Evolutionary conservation across 2,797 vertebrate species (phyloP).

Genomic region (Cuniculus paca): DNA sequence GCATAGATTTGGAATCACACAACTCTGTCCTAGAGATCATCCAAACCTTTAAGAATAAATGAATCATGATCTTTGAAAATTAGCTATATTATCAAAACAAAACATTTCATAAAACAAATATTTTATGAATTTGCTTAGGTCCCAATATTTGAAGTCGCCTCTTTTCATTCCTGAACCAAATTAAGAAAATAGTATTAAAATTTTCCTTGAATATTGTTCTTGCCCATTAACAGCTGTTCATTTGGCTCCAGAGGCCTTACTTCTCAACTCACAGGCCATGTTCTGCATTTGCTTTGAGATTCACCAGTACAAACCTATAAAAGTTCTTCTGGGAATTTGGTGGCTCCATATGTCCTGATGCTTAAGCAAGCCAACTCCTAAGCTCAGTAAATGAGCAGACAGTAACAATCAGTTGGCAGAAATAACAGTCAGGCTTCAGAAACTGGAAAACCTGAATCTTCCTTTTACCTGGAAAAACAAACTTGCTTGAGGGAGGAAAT

Average conservation of each 20-base stretch:
- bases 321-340: constrained; percentile 19
- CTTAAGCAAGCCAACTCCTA: not conserved
- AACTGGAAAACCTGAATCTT: constrained; percentile 4
- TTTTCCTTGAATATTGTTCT: constrained; percentile 7
- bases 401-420: not conserved
- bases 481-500: not conserved
- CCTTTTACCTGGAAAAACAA: not conserved
- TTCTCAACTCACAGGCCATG: not conserved
- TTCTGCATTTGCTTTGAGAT: constrained; percentile 17
- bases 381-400: constrained; percentile 33
- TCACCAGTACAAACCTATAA: not conserved
- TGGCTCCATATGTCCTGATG: not conserved
- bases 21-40: not conserved
- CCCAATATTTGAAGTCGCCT: not conserved
- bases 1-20: not conserved
- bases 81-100: not conserved
- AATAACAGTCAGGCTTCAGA: constrained; percentile 32
- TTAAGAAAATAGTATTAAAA: not conserved
- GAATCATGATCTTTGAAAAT: constrained; percentile 23
- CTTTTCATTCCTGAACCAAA: constrained; percentile 6
- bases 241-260: not conserved
- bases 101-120: not conserved
- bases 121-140: not conserved
- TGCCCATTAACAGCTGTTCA: constrained; percentile 32
- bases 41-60: constrained; percentile 4